Base-by-base conservation (phyloP, 2,113 vertebrate genomes). In the Speoplatyrhinus poulsoni region DNA sequence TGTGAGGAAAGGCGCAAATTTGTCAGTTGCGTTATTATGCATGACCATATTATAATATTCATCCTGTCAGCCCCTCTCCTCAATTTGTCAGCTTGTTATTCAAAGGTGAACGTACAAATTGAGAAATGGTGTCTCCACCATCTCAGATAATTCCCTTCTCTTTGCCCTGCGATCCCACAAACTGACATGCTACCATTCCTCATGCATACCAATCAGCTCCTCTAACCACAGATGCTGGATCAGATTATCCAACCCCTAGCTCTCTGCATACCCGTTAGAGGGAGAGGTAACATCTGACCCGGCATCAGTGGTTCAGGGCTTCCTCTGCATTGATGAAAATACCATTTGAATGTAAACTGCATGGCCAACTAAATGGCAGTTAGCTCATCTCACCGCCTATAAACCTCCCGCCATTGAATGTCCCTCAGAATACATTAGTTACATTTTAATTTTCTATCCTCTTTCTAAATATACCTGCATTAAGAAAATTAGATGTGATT, bases 1-100 rank as follows among this genome's bases (percentile, higher is more conserved):
- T 65, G 66, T 83, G 83, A 84, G 85, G 82, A 77, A 70, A 79
- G 83, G 83, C 69, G 46, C 88, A 89, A 87, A 89, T 93, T 86
- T 90, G 89, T 77, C 87, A 77, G 52, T 49, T 41, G 84, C 76
- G 55, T 82, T 64, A 81, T 84, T 59, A 90, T 80, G 85, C 88
- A 91, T 80, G 68, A 49, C 15, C 17, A 83, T 26, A 46, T 62
- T 87, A 89, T 89, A 81, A 79, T 72, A 66, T 85, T 78, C 77
- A 62, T 19, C 75, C 80, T 52, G 41, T 65, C 73, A 36, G 74
- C 75, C 65, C 74, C 60, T 46, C 49, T 52, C 65, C 76, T 67
- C 58, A 0, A 77, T 69, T 65, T 69, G 72, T 74, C 73, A 77
- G 60, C 84, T 76, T 82, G 80, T 77, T 12, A 26, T 46, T 33